Evolutionary conservation across 2,113 vertebrate genomes (phyloP), one percentile per base, ranked within the genome.

Genomic region (Tachysurus fulvidraco): DNA sequence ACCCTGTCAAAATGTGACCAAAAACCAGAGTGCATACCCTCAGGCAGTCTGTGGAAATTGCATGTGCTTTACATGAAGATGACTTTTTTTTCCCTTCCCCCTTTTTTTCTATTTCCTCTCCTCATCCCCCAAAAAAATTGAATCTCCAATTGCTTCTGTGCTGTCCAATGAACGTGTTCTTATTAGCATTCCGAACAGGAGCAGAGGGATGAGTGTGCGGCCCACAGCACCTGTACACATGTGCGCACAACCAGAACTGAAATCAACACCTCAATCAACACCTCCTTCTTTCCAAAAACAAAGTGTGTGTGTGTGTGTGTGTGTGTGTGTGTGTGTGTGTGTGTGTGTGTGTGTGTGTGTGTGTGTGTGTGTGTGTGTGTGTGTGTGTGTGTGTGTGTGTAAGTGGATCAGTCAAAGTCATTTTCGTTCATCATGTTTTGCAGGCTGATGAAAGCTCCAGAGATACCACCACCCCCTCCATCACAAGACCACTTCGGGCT

Each of bases 391-490:
- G 46, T 76, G 71, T 21, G 76, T 65, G 85, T 81, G 73, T 57
- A 62, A 12, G 59, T 30, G 14, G 30, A 88, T 86, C 73, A 82
- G 84, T 88, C 84, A 86, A 86, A 89, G 87, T 91, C 86, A 89
- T 91, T 90, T 91, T 90, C 73, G 85, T 87, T 88, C 89, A 91
- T 92, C 89, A 87, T 90, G 91, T 92, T 89, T 91, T 73, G 28
- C 88, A 88, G 88, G 78, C 79, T 85, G 87, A 88, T 88, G 79
- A 91, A 92, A 89, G 88, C 87, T 89, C 83, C 80, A 25, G 87
- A 90, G 90, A 89, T 88, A 87, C 46, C 46, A 50, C 5, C 46
- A 88, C 54, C 60, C 81, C 88, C 88, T 83, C 73, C 86, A 83
- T 52, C 86, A 25, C 84, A 83, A 88, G 88, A 88, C 91, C 88